phyloP scores from a whole-genome alignment of 2,888 invertebrate genomes.

The Tetanocera ferruginea region DNA sequence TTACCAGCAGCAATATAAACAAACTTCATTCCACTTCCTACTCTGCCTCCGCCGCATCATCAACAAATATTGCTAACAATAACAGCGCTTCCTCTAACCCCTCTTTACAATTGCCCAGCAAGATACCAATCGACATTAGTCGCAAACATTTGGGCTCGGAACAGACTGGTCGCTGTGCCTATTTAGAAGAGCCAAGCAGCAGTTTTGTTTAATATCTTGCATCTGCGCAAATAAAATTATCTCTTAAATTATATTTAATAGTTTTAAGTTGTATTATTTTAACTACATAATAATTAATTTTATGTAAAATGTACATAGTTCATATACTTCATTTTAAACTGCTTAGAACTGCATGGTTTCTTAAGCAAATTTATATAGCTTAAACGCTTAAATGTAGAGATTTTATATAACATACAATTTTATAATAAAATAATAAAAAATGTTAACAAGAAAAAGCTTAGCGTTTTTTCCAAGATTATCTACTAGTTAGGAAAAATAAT shows the following conservation, averaged over 20 bases:
- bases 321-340: not conserved
- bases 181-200: conserved; percentile 76
- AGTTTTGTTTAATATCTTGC: conserved; percentile 74
- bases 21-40: not conserved
- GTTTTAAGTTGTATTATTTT: conserved; percentile 5
- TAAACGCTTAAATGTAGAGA: not conserved
- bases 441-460: not conserved
- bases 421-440: not conserved
- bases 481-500: too few relatives aligned
- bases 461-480: not conserved
- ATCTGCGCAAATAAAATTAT: not conserved
- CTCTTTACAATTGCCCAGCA: conserved; percentile 48
- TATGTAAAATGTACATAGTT: conserved; percentile 33
- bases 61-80: conserved; percentile 56
- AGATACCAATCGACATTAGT: conserved; percentile 57
- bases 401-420: not conserved
- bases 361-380: not conserved
- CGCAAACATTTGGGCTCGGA: conserved; percentile 58
- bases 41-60: conserved; percentile 39
- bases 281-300: not conserved
- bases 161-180: conserved; percentile 68
- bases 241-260: conserved; percentile 31
- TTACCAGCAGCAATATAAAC: conserved; percentile 44
- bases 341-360: not conserved
- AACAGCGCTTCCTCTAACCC: conserved; percentile 52